These are phyloP conservation scores for Aphaenogaster ashmeadi DNA, from an alignment of 1,140 invertebrate genomes.

Conservation along the genomic window DNA sequence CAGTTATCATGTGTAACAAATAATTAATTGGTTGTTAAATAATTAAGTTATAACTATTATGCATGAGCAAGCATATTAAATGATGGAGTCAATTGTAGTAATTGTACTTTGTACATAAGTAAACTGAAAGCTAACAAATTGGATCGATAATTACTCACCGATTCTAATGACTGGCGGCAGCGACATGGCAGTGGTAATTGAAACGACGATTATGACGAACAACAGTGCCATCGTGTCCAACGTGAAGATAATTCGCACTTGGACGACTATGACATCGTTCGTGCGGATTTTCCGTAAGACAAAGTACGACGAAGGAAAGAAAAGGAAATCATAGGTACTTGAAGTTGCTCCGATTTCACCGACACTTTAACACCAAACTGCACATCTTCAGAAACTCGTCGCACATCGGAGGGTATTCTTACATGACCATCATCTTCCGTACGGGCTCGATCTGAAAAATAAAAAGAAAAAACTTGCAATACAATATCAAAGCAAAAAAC, in stretches of 20 bases:
- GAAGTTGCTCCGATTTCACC: constrained; percentile 76
- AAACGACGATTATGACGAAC: constrained; percentile 85
- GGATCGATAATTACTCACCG: constrained; percentile 86
- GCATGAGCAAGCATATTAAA: neutral
- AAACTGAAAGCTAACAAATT: neutral
- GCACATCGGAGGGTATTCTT: constrained; percentile 67
- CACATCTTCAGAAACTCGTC: constrained; percentile 64
- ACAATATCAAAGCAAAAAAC: neutral
- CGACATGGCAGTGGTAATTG: constrained; percentile 86
- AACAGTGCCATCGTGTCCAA: constrained; percentile 85
- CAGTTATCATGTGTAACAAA: neutral
- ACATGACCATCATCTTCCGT: constrained; percentile 31
- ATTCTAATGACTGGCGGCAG: constrained; percentile 91
- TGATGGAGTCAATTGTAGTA: neutral
- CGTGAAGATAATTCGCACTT: constrained; percentile 81
- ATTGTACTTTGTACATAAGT: neutral
- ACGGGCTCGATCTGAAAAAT: constrained; percentile 58
- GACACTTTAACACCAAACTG: constrained; percentile 78
- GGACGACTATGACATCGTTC: constrained; percentile 82
- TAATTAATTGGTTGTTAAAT: neutral
- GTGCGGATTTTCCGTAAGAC: constrained; percentile 68
- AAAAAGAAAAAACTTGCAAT: neutral
- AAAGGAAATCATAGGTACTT: constrained; percentile 60
- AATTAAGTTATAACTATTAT: neutral
- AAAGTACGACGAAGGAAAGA: constrained; percentile 71